Base-by-base conservation (phyloP, 2,113 vertebrate species). In the Corydoras sp. region DNA sequence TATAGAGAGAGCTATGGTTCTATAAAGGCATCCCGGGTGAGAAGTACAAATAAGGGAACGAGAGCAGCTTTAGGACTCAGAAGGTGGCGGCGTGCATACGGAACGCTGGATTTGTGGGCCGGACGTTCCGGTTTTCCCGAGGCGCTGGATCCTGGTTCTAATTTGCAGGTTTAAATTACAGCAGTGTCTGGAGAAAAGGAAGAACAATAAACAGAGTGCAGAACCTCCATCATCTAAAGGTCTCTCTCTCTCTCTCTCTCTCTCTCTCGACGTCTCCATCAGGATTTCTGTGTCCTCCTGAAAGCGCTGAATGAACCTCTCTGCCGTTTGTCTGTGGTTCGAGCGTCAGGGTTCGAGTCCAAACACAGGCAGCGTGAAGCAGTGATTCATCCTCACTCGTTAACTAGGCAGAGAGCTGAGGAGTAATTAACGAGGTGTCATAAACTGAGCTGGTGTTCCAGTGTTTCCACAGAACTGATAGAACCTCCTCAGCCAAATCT, bases 401-500 rank as follows among this genome's bases (percentile, higher is more conserved):
- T 65, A 58, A 43, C 15, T 3, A 30, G 54, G 58, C 18, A 70
- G 62, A 24, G 61, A 73, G 77, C 73, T 49, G 71, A 65, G 66
- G 70, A 65, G 76, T 77, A 77, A 80, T 80, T 77, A 80, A 77
- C 58, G 48, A 68, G 49, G 48, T 75, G 76, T 72, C 76, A 77
- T 75, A 69, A 77, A 71, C 75, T 80, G 75, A 77, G 78, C 73
- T 80, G 74, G 69, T 66, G 73, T 77, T 77, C 58, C 66, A 72
- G 73, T 12, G 68, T 74, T 73, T 80, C 68, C 70, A 70, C 63
- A 69, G 72, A 58, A 58, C 53, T 54, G 67, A 71, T 69, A 74
- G 75, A 72, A 49, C 66, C 69, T 69, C 62, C 69, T 56, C 66
- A 81, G 85, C 83, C 81, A 85, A 83, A 85, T 86, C 87, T 87